phyloP scores from a whole-genome alignment of 2,888 invertebrate genomes.

The Lycocerus yunnanus region DNA sequence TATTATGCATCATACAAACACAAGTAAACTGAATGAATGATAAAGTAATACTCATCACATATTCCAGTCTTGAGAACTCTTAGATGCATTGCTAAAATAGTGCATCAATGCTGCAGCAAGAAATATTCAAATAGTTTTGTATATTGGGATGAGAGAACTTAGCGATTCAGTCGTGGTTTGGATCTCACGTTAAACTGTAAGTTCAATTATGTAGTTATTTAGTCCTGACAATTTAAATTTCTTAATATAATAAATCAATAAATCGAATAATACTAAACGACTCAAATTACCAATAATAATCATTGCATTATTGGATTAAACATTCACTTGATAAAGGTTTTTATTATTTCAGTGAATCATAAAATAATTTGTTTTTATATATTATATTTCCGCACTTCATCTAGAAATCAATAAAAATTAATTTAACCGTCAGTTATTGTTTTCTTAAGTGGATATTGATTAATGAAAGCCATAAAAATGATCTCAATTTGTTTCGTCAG shows the following conservation, averaged over 20 bases:
- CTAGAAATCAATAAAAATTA: not conserved
- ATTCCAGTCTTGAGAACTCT: not conserved
- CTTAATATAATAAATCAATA: too few relatives aligned
- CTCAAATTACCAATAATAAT: not conserved
- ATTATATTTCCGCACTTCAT: not conserved
- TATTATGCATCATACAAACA: not conserved
- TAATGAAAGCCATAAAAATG: slow-evolving; percentile 1
- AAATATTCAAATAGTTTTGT: too few relatives aligned
- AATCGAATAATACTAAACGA: not conserved
- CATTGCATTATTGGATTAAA: not conserved
- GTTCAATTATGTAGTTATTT: too few relatives aligned
- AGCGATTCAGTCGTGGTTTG: too few relatives aligned
- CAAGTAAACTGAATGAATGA: not conserved
- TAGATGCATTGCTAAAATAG: not conserved
- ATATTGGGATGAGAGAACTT: too few relatives aligned
- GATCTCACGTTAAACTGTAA: not conserved
- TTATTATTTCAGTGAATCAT: not conserved
- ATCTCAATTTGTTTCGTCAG: slow-evolving; percentile 3
- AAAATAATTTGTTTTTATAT: not conserved
- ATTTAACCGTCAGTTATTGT: not conserved
- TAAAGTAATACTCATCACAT: not conserved
- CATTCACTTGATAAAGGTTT: not conserved
- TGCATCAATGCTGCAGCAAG: not conserved
- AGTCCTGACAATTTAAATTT: too few relatives aligned
- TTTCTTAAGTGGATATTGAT: not conserved